A percentile compares a stretch with the other conserved stretches of the same genome.
These are phyloP conservation scores for Mastacembelus armatus DNA, from an alignment of 2,797 vertebrate species.

Conservation along the genomic window DNA sequence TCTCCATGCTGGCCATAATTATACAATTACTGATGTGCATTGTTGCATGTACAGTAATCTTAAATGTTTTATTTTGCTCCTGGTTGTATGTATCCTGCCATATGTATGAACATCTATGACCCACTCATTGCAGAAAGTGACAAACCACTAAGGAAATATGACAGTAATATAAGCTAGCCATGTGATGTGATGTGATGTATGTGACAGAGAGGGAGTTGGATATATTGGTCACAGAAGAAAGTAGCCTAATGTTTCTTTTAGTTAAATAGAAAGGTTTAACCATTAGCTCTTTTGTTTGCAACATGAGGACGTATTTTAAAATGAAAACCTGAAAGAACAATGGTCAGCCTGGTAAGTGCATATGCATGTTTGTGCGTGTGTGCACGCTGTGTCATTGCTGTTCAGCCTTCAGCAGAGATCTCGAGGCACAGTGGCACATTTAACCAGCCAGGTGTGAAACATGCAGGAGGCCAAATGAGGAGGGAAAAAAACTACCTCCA, in stretches of 20 bases:
- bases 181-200: constrained; percentile 47
- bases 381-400: constrained; percentile 16
- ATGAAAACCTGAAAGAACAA: constrained; percentile 24
- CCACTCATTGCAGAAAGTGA: constrained; percentile 30
- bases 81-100: constrained; percentile 41
- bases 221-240: constrained; percentile 65
- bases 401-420: constrained; percentile 44
- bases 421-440: constrained; percentile 69
- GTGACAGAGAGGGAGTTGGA: constrained; percentile 56
- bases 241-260: no score
- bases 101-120: constrained; percentile 24
- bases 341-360: constrained; percentile 21
- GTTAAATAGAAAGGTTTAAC: no score
- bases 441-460: constrained; percentile 79
- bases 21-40: constrained; percentile 32
- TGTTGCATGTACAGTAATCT: constrained; percentile 11
- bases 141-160: constrained; percentile 48
- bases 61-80: constrained; percentile 52
- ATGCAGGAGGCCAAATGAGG: constrained; percentile 70
- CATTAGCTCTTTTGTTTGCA: not conserved
- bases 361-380: constrained; percentile 1
- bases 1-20: constrained; percentile 5
- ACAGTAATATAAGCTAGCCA: constrained; percentile 57
- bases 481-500: constrained; percentile 55
- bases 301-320: not conserved